Base-by-base conservation (phyloP, 1,140 invertebrate species). In the Drosophila ercepeae region DNA sequence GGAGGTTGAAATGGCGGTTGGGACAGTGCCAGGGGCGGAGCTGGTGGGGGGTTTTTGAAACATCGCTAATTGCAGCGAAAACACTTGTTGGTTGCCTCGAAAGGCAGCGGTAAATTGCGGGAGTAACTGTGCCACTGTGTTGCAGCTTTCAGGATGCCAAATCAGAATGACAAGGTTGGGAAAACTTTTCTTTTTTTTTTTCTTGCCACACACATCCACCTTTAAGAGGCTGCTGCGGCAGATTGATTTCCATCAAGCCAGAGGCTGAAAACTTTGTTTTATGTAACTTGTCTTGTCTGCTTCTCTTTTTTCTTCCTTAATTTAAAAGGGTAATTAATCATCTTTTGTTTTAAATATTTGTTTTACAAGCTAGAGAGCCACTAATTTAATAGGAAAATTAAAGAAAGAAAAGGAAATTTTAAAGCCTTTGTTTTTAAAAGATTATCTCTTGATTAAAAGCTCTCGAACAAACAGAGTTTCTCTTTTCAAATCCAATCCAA, bases 21-120 rank as follows among this genome's bases (percentile, higher is more conserved):
- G 9, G 27, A 23, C 4, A 39, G 16, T 16, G 4, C 36, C 36
- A 34, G 32, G 3, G 36, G 32, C 3, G 32, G 2, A 1, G 11
- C 2, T n/a, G 9, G 32, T 34, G 32, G 32, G 32, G 32, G 29
- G 50, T 11, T 27, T 50, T 67, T 78, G 55, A 78, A 78, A 44
- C 75, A 69, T 49, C 55, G 75, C 75, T 78, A 78, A 78, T 78
- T 78, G 75, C 75, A 78, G 68, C 74, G 61, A 69, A 69, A 78
- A 75, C 75, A 78, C 75, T 78, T 78, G 69, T 78, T 78, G 75
- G 71, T 34, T 50, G 44, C 54, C 54, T 32, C 44, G 18, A 49
- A 49, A 49, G 44, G 54, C 67, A 49, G 19, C 53, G 4, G 21
- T n/a, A n/a, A n/a, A n/a, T n/a, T n/a, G 21, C 21, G 21, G 4